phyloP scores from a whole-genome alignment of 2,888 invertebrate species.

The Hydraecia micacea region DNA sequence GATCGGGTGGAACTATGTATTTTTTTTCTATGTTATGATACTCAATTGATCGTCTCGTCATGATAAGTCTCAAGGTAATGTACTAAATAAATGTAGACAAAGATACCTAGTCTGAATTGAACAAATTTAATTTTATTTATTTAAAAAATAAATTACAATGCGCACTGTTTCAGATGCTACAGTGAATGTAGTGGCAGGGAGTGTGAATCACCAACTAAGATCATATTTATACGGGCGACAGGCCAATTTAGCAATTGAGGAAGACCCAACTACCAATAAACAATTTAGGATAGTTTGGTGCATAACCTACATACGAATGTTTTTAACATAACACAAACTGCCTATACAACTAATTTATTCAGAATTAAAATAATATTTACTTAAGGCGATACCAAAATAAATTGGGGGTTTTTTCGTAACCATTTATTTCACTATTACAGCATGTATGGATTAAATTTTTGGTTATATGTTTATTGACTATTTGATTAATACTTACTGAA shows the following conservation, averaged over 20 bases:
- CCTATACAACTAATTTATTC: neutral
- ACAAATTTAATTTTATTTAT: neutral
- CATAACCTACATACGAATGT: conserved; percentile 59
- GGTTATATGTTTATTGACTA: no score
- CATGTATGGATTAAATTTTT: no score
- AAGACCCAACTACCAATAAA: conserved; percentile 84
- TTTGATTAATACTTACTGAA: no score
- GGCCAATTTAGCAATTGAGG: conserved; percentile 86
- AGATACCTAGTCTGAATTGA: neutral
- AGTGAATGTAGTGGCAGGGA: conserved; percentile 45
- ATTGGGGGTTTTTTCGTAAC: no score
- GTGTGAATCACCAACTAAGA: conserved; percentile 78
- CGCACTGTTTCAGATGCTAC: conserved; percentile 48
- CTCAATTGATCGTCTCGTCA: neutral
- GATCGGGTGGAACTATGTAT: no score
- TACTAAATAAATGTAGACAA: neutral
- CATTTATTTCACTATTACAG: no score
- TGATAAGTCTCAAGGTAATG: neutral
- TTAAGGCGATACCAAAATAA: no score
- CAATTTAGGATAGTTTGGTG: conserved; percentile 77
- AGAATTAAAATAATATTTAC: neutral
- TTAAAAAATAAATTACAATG: neutral
- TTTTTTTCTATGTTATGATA: neutral
- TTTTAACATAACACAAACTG: conserved; percentile 20
- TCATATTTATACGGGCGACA: conserved; percentile 81